Evolutionary conservation across 2,888 invertebrate species (phyloP).

Genomic region (Drosophila affinis): DNA sequence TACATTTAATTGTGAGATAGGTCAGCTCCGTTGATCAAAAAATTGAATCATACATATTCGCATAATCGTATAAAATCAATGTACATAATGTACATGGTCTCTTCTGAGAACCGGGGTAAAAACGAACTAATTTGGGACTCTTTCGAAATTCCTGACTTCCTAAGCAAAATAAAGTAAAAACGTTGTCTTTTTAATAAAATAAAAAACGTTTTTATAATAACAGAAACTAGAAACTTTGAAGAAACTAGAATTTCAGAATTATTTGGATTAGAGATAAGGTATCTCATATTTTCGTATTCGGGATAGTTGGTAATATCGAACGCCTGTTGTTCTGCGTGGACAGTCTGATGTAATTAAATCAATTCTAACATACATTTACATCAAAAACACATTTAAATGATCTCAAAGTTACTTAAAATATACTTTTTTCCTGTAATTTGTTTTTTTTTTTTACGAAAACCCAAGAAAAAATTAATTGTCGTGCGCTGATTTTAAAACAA

Average conservation of each 20-base stretch:
- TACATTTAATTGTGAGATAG: neutral
- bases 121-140: neutral
- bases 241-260: neutral
- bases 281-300: neutral
- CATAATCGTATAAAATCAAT: neutral
- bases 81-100: neutral
- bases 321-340: neutral
- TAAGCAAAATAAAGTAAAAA: neutral
- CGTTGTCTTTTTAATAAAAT: neutral
- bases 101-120: neutral
- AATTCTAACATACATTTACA: conserved; percentile 61
- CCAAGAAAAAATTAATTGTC: conserved; percentile 26
- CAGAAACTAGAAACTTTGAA: no score
- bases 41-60: neutral
- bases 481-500: conserved; percentile 51
- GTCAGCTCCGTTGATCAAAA: neutral
- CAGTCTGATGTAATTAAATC: conserved; percentile 6
- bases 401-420: conserved; percentile 78
- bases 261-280: neutral
- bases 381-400: conserved; percentile 75
- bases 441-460: conserved; percentile 44
- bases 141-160: neutral
- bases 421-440: conserved; percentile 72
- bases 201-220: neutral
- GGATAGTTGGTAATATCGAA: neutral